These are phyloP conservation scores for Hypotaenidia okinawae DNA, from an alignment of 2,797 vertebrate genomes.

Conservation along the genomic window DNA sequence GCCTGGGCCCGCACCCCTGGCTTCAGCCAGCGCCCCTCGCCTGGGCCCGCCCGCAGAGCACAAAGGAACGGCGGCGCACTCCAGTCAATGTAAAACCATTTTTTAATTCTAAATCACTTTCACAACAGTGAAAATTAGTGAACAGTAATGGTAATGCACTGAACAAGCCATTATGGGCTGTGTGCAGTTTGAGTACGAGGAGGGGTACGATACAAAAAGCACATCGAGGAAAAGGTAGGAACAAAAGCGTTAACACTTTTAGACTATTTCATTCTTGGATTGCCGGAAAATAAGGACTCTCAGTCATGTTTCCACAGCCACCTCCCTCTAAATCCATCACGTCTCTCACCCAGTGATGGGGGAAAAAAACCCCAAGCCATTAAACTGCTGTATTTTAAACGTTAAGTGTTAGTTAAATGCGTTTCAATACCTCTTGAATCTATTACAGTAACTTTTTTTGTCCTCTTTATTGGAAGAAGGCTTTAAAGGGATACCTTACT, in stretches of 20 bases:
- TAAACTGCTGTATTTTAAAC: neutral
- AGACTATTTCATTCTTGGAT: constrained; percentile 1
- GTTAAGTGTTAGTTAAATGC: neutral
- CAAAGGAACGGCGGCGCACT: neutral
- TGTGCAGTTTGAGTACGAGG: constrained; percentile 24
- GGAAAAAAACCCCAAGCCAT: neutral
- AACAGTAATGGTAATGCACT: constrained; percentile 60
- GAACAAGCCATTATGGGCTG: neutral
- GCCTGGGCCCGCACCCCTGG: neutral
- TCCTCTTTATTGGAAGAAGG: neutral
- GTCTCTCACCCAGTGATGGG: neutral
- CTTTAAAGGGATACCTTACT: neutral
- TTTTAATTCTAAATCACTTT: constrained; percentile 81
- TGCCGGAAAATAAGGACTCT: neutral
- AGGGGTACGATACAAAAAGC: constrained; percentile 35
- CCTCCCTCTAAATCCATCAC: neutral
- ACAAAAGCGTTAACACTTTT: neutral
- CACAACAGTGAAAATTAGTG: constrained; percentile 82
- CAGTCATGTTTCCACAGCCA: neutral
- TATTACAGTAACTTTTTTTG: neutral
- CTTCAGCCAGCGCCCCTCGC: neutral
- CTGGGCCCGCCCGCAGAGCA: neutral
- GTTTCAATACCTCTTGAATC: neutral
- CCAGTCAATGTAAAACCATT: constrained; percentile 76
- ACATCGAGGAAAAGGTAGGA: constrained; percentile 14